A percentile compares a stretch with the other conserved stretches of the same genome.
Evolutionary conservation across 1,140 invertebrate species (phyloP).

Genomic region (Nymphalis io): DNA sequence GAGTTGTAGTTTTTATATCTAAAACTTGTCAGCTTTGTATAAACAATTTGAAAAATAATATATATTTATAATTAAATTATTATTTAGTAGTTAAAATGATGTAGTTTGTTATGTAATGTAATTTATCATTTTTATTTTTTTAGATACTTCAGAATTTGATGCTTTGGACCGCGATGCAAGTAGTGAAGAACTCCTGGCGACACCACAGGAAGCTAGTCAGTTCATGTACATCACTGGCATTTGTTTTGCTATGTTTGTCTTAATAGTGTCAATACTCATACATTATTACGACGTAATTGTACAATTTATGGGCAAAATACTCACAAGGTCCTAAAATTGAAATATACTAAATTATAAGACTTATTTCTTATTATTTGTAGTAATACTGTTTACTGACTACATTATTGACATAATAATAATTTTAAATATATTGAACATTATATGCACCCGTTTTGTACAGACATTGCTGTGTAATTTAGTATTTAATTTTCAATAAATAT

Average conservation of each 20-base stretch:
- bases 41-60: no score
- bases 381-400: background rate
- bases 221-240: conserved; percentile 81
- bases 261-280: conserved; percentile 82
- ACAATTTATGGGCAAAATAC: conserved; percentile 49
- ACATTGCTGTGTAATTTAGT: conserved; percentile 39
- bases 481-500: conserved; percentile 36
- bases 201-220: conserved; percentile 80
- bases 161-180: conserved; percentile 81
- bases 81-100: background rate
- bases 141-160: conserved; percentile 85
- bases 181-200: conserved; percentile 75
- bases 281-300: conserved; percentile 73
- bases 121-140: conserved; percentile 34
- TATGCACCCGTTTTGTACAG: conserved; percentile 51
- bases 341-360: conserved; percentile 8
- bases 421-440: conserved; percentile 12
- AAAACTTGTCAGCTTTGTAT: no score
- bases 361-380: conserved; percentile 24
- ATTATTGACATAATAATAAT: background rate
- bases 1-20: no score
- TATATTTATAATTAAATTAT: background rate
- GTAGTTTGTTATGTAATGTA: background rate
- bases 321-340: conserved; percentile 39
- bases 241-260: conserved; percentile 81